These are phyloP conservation scores for Melolontha melolontha DNA, from an alignment of 2,888 invertebrate genomes.

Conservation along the genomic window DNA sequence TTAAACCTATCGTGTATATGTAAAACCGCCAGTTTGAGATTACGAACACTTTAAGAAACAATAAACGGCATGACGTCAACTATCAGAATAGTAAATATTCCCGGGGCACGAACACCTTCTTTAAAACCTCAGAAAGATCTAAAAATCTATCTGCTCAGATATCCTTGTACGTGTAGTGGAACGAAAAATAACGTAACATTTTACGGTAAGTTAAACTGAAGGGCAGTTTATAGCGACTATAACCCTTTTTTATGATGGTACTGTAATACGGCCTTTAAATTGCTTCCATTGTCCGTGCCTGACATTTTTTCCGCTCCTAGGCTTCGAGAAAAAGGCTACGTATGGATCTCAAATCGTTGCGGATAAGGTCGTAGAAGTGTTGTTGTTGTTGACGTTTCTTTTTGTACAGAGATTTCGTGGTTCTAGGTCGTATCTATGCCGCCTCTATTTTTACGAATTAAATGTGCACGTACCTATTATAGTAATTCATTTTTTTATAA, in stretches of 20 bases:
- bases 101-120: conserved; percentile 31
- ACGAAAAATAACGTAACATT: conserved; percentile 47
- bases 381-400: conserved; percentile 13
- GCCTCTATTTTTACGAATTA: too few relatives aligned
- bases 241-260: conserved; percentile 53
- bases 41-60: conserved; percentile 14
- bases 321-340: conserved; percentile 14
- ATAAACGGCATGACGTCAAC: conserved; percentile 13
- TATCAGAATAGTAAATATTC: conserved; percentile 24
- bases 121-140: conserved; percentile 35
- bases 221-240: conserved; percentile 52
- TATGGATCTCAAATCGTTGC: conserved; percentile 23
- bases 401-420: conserved; percentile 11
- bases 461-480: too few relatives aligned
- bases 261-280: conserved; percentile 40
- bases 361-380: conserved; percentile 24
- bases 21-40: not conserved
- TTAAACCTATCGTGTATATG: too few relatives aligned
- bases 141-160: conserved; percentile 35
- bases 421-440: not conserved
- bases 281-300: conserved; percentile 41
- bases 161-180: conserved; percentile 29
- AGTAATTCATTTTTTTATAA: too few relatives aligned
- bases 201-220: conserved; percentile 50
- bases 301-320: conserved; percentile 29